Evolutionary conservation across 37 sponge, comb jelly and placozoan species (phyloP).

Genomic region (Aphrocallistes beatrix): DNA sequence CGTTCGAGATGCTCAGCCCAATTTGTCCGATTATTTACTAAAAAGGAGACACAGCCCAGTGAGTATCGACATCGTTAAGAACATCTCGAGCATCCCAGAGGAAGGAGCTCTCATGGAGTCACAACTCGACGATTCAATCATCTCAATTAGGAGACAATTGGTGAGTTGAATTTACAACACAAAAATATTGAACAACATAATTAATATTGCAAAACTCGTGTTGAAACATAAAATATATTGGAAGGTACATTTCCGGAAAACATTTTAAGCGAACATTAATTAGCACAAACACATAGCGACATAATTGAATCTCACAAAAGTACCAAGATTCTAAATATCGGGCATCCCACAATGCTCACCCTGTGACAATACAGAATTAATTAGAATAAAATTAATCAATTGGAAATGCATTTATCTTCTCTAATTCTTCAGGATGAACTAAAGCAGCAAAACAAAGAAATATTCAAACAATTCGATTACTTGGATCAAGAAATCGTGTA

Average conservation of each 20-base stretch:
- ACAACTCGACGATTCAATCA: not conserved
- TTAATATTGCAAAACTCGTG: not conserved
- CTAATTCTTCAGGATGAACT: not conserved
- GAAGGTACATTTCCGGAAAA: not conserved
- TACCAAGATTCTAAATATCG: no score
- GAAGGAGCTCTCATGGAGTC: not conserved
- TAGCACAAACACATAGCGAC: no score
- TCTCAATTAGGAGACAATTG: not conserved
- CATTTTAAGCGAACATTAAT: not conserved
- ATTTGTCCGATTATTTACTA: not conserved
- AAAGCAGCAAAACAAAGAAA: not conserved
- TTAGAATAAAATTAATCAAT: no score
- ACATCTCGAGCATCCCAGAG: not conserved
- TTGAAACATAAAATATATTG: not conserved
- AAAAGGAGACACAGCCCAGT: not conserved
- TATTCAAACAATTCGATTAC: not conserved
- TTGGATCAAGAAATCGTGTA: not conserved
- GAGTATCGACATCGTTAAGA: not conserved
- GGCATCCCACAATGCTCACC: no score
- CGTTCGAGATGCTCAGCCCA: not conserved
- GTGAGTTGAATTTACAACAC: no score
- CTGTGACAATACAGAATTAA: no score
- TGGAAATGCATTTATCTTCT: no score
- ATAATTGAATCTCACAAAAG: no score
- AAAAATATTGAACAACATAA: not conserved